phyloP scores from a whole-genome alignment of 2,113 vertebrate species.

The Gnathonemus longibarbis region DNA sequence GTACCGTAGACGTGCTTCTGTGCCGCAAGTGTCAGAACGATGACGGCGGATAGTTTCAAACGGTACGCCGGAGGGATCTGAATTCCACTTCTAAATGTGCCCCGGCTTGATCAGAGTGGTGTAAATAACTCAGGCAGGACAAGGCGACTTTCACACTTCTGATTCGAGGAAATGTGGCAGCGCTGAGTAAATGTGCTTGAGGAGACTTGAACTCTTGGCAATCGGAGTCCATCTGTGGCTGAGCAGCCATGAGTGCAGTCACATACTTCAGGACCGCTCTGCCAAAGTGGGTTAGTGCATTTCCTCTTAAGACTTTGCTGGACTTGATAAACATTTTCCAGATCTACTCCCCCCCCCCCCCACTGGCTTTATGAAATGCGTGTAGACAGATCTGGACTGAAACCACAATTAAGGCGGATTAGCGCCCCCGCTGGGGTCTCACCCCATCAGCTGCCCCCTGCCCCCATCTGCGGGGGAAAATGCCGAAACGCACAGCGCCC shows the following conservation, averaged over 20 bases:
- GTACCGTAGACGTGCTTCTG: not conserved
- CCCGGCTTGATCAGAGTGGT: not conserved
- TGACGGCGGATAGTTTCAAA: not conserved
- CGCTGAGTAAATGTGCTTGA: not conserved
- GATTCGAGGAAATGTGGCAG: not conserved
- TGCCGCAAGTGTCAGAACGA: not conserved
- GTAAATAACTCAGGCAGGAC: not conserved
- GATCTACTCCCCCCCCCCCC: not conserved
- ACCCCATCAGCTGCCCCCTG: not conserved
- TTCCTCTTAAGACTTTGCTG: constrained; percentile 1
- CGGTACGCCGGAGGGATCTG: not conserved
- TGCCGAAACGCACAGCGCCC: not conserved
- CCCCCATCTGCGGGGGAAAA: not conserved
- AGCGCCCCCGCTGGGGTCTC: not conserved
- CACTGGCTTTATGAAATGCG: not conserved
- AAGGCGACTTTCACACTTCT: not conserved
- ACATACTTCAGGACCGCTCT: not conserved
- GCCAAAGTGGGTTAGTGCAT: not conserved
- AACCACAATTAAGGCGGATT: constrained; percentile 21
- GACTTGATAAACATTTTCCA: not conserved
- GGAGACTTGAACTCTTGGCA: not conserved
- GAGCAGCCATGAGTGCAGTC: not conserved
- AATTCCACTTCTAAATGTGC: not conserved
- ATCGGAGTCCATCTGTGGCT: not conserved
- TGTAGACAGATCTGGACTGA: constrained; percentile 9